Evolutionary conservation across 1,140 invertebrate species (phyloP), one percentile per base, ranked within the genome.

Genomic region (Colletes latitarsis): DNA sequence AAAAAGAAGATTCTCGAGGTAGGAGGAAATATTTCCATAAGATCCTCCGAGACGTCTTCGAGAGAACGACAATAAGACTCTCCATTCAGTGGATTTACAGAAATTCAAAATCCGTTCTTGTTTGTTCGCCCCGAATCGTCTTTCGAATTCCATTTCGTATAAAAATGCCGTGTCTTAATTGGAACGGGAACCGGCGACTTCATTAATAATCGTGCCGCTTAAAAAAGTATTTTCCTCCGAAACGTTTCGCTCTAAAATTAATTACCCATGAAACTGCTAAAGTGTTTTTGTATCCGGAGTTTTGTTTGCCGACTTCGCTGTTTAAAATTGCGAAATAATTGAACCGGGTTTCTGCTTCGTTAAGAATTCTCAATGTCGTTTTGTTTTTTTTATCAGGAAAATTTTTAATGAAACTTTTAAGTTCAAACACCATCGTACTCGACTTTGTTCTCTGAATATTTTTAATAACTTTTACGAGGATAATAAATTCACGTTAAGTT

Each of bases 11-110:
- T 83, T 70, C 72, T 10, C 62, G 30, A 15, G 62, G 63, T 53
- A 69, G 70, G 57, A 74, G 75, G 79, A 84, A 88, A 88, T 87
- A 87, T 87, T 87, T 86, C 85, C 85, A 87, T 81, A 84, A 87
- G 78, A 87, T 84, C 60, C 71, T 68, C 60, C 19, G 30, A 77
- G 84, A 71, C 82, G 78, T 68, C 72, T 81, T 72, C 58, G 67
- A 64, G 60, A 63, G 57, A 82, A 68, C 66, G 79, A 74, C 83
- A 87, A 83, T 83, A 70, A 67, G 67, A 55, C 82, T 81, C 69
- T 49, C 75, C 66, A 73, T 83, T 81, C 78, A 57, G 66, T 58
- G 77, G 73, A 82, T 75, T 77, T 77, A 63, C 21, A 49, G 74
- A 76, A 87, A 87, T 84, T 81, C 70, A 15, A 86, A 86, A 87